phyloP scores from a whole-genome alignment of 2,113 vertebrate species.

The Passer montanus region DNA sequence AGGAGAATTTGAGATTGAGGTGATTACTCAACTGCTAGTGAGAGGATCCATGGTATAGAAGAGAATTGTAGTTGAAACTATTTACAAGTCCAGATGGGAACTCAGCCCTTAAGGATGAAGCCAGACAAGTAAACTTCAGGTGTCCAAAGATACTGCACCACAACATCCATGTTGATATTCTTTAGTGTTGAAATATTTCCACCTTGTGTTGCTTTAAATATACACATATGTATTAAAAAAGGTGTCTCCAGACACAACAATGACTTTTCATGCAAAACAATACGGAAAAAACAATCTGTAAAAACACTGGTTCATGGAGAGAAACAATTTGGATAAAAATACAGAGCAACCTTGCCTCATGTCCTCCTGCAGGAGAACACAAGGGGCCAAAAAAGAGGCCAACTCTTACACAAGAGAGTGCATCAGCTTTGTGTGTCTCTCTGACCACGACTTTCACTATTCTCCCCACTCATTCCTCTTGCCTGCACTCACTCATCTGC shows the following conservation, averaged over 20 bases:
- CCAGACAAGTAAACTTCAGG: background rate
- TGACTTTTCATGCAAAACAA: background rate
- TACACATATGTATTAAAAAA: background rate
- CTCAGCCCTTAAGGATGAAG: background rate
- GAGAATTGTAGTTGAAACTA: background rate
- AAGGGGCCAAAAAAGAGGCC: background rate
- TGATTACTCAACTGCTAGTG: background rate
- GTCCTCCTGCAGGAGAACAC: background rate
- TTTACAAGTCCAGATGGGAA: background rate
- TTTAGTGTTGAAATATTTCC: background rate
- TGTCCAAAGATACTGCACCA: background rate
- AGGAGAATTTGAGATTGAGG: too few relatives aligned
- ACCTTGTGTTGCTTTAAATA: background rate
- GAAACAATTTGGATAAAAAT: background rate
- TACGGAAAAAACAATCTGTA: background rate
- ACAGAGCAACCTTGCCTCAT: background rate
- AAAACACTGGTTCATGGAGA: background rate
- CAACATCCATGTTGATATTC: fast-evolving
- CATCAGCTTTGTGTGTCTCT: background rate
- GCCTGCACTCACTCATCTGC: background rate
- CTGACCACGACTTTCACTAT: background rate
- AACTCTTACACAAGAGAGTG: fast-evolving
- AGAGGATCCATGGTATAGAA: background rate
- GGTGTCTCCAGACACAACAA: background rate
- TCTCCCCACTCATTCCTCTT: background rate